These are phyloP conservation scores for Thermophis baileyi DNA, from an alignment of 2,113 vertebrate species.

Conservation along the genomic window DNA sequence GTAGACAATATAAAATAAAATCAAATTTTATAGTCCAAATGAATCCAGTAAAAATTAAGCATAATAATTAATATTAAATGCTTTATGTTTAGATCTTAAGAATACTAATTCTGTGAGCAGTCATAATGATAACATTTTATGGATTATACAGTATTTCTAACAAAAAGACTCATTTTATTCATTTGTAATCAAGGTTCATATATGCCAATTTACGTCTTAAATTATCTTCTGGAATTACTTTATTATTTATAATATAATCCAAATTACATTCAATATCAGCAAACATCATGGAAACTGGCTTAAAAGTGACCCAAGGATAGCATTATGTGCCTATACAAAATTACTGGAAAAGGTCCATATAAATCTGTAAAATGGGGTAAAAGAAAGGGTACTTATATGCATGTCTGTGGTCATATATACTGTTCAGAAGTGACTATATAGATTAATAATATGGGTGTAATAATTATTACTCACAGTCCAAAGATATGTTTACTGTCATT, in stretches of 20 bases:
- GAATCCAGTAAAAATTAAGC: not conserved
- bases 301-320: not conserved
- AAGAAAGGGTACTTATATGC: not conserved
- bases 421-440: not conserved
- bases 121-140: not conserved
- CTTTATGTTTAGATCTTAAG: too few species aligned
- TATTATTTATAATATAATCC: not conserved
- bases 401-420: not conserved
- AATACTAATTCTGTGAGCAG: not conserved
- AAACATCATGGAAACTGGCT: not conserved
- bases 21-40: not conserved
- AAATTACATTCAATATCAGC: not conserved
- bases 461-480: not conserved
- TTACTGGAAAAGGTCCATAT: not conserved
- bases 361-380: not conserved
- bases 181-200: not conserved
- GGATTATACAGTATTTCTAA: not conserved
- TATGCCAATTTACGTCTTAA: not conserved
- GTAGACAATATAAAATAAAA: not conserved
- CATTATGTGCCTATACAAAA: not conserved
- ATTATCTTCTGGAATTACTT: not conserved
- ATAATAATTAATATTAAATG: not conserved
- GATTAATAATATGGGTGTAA: not conserved
- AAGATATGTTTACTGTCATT: not conserved
- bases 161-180: not conserved